phyloP scores from a whole-genome alignment of 1,140 invertebrate genomes.

The Ooceraea biroi region DNA sequence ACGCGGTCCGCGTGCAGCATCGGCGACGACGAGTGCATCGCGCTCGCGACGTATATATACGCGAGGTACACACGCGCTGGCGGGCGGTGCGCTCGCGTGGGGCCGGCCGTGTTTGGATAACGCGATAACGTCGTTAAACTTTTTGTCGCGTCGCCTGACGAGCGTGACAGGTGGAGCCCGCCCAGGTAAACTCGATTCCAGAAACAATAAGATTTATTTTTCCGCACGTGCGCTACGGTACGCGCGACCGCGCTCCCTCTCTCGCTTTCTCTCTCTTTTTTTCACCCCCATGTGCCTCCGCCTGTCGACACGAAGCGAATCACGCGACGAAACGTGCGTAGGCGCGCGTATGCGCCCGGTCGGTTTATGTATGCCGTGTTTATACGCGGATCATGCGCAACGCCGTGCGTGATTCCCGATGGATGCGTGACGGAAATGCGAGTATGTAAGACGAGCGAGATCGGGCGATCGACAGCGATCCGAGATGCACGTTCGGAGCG shows the following conservation, averaged over 20 bases:
- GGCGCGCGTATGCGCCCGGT: slow-evolving; percentile 28
- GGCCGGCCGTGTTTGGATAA: slow-evolving; percentile 71
- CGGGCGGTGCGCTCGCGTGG: slow-evolving; percentile 57
- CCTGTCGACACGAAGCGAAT: slow-evolving; percentile 42
- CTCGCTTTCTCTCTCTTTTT: no score
- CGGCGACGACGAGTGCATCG: slow-evolving; percentile 46
- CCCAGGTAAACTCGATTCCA: slow-evolving; percentile 74
- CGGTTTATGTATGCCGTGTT: slow-evolving; percentile 23
- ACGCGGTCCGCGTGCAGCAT: slow-evolving; percentile 40
- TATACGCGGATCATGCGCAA: slow-evolving; percentile 33
- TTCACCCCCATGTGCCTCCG: not conserved
- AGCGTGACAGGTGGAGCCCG: slow-evolving; percentile 71
- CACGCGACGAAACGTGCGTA: slow-evolving; percentile 45
- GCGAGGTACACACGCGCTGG: slow-evolving; percentile 26
- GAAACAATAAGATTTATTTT: slow-evolving; percentile 78
- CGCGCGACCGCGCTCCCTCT: slow-evolving; percentile 15
- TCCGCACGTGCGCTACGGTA: slow-evolving; percentile 64
- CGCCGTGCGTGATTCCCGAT: slow-evolving; percentile 9
- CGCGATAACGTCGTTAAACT: slow-evolving; percentile 77
- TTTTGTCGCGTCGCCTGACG: slow-evolving; percentile 72
- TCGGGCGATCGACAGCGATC: no score
- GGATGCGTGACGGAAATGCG: not conserved
- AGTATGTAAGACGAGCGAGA: not conserved
- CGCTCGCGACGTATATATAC: slow-evolving; percentile 57
- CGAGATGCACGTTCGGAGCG: not conserved